A percentile compares a stretch with the other conserved stretches of the same genome.
Conservation (phyloP, 1,140 invertebrate genomes). For the Lasioglossum albipes region DNA sequence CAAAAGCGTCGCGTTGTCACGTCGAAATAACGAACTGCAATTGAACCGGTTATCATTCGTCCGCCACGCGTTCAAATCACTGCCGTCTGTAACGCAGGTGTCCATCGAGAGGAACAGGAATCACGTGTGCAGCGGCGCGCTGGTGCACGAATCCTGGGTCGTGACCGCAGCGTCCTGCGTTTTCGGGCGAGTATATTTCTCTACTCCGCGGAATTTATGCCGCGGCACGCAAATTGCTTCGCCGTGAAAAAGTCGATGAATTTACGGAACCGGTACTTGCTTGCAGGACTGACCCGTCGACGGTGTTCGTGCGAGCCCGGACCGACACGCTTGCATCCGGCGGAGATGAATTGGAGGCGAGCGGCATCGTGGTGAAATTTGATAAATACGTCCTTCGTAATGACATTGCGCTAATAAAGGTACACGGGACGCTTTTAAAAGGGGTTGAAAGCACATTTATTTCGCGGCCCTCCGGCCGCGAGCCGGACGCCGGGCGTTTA, state of each 20-base stretch:
- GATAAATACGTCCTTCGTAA: constrained; percentile 70
- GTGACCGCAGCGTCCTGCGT: constrained; percentile 81
- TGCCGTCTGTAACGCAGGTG: constrained; percentile 59
- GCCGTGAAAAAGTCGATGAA: neutral
- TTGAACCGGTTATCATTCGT: constrained; percentile 34
- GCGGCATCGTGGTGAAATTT: constrained; percentile 55
- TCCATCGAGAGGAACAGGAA: constrained; percentile 75
- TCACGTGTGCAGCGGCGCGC: constrained; percentile 80
- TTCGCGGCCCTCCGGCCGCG: constrained; percentile 1
- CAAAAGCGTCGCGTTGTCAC: neutral
- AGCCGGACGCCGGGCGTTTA: constrained; percentile 4
- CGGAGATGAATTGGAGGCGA: constrained; percentile 47
- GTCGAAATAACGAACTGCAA: constrained; percentile 16
- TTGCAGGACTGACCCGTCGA: constrained; percentile 22
- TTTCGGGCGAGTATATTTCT: constrained; percentile 46
- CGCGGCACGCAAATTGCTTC: neutral
- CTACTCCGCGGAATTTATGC: neutral
- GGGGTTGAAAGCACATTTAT: constrained; percentile 9
- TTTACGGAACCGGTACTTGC: constrained; percentile 20
- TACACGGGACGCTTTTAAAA: constrained; percentile 31
- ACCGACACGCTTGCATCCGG: neutral
- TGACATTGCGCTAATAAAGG: constrained; percentile 80
- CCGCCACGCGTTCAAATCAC: neutral
- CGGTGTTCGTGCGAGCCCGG: constrained; percentile 34
- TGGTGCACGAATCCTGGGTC: constrained; percentile 78